Conservation (phyloP, 64 coral and sea anemone genomes). For the Dendrophyllia cribrosa region DNA sequence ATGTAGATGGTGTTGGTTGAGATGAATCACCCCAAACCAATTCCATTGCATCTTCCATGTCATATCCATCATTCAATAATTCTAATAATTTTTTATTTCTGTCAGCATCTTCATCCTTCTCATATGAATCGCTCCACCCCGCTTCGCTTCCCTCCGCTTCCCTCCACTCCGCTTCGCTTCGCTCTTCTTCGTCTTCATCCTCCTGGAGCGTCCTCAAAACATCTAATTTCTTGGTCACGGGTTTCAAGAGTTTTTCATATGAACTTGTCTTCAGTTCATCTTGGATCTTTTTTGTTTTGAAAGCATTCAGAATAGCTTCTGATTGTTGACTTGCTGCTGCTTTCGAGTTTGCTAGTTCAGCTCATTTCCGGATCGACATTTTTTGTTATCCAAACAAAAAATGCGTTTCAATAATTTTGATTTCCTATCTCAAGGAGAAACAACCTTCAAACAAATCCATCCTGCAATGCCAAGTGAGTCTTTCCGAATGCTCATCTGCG, state of each 20-base stretch:
- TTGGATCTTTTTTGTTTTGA: not conserved
- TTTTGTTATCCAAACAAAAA: not conserved
- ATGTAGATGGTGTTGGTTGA: too few relatives aligned
- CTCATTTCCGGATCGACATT: not conserved
- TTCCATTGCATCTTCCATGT: too few relatives aligned
- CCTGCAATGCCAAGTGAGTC: not conserved
- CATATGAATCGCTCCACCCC: too few relatives aligned
- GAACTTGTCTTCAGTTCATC: not conserved
- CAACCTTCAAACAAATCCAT: not conserved
- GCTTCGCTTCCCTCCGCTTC: too few relatives aligned
- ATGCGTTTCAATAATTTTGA: not conserved
- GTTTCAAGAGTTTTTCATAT: not conserved
- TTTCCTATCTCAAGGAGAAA: not conserved
- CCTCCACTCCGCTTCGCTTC: too few relatives aligned
- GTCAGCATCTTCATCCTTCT: too few relatives aligned
- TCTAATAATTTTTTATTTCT: too few relatives aligned
- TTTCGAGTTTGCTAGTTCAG: not conserved
- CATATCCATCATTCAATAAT: too few relatives aligned
- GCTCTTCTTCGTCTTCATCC: too few relatives aligned
- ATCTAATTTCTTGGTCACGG: not conserved
- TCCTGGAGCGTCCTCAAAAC: fast-evolving
- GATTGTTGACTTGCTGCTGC: too few relatives aligned
- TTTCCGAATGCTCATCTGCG: not conserved
- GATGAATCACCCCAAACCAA: too few relatives aligned
- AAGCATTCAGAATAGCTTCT: too few relatives aligned